Base-by-base conservation (phyloP, 2,888 invertebrate species). In the Lasioglossum pauxillum region DNA sequence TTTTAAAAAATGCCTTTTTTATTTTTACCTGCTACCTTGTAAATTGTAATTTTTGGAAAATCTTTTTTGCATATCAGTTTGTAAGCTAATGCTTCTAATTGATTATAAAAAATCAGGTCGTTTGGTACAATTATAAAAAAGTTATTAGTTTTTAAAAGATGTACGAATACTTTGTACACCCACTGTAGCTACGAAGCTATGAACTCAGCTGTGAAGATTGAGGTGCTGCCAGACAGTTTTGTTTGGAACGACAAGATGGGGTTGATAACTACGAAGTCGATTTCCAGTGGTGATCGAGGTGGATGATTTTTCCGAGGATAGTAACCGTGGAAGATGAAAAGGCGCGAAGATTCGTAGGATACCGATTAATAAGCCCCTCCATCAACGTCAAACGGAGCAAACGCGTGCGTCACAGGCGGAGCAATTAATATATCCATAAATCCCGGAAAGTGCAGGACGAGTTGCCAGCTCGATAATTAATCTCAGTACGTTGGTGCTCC, bases 391-490 rank as follows among this genome's bases (percentile, higher is more conserved):
- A 38, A 80, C 31, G 60, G 72, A 72, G 49, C 60, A 38, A 80
- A 71, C 81, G 72, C 38, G 49, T 19, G 71, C 72, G 83, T 71
- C 69, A 46, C 57, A 23, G 57, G 80, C 75, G 72, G 75, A 31
- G 71, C 49, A 75, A 83, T 80, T 57, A 84, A 80, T 88, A 82
- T 82, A 80, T 82, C 75, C 75, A 75, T 75, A 88, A 88, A 88
- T 88, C 80, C 78, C 67, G 49, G 5, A 57, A n/a, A 38, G n/a
- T 72, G 57, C n/a, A 49, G 31, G 5, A 53, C 31, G 71, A 75
- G 81, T 71, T 57, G 57, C 35, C 27, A 49, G 23, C 46, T 80
- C 67, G 57, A 41, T 81, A 88, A 85, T 88, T 88, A 88, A 88
- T 85, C 82, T 87, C 73, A 44, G 80, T 76, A 73, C 64, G 57